A percentile compares a stretch with the other conserved stretches of the same genome.
These are phyloP conservation scores for Hyperoplus immaculatus DNA, from an alignment of 2,797 vertebrate species.

Conservation along the genomic window DNA sequence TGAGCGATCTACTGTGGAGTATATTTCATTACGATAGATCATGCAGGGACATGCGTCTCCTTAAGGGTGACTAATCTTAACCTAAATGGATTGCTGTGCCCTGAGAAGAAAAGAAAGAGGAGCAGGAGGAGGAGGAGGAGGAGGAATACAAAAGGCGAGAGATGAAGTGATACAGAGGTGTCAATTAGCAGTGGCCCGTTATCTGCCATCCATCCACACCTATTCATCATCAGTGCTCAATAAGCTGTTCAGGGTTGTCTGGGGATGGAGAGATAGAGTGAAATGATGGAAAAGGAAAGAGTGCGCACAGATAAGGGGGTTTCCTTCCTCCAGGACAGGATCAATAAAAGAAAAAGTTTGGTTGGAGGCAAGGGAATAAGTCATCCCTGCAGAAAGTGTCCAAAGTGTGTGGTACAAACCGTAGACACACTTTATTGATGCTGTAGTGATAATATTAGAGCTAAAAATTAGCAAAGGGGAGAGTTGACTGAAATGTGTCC, in stretches of 20 bases:
- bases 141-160: constrained; percentile 56
- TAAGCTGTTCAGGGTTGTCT: constrained; percentile 61
- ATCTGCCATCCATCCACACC: constrained; percentile 70
- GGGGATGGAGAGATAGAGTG: constrained; percentile 39
- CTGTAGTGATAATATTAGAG: neutral
- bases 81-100: constrained; percentile 59
- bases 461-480: neutral
- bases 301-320: constrained; percentile 42
- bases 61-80: constrained; percentile 59
- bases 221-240: constrained; percentile 77
- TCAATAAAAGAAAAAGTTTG: constrained; percentile 40
- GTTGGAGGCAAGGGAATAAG: constrained; percentile 27
- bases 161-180: constrained; percentile 70
- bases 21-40: constrained; percentile 67
- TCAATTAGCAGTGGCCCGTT: constrained; percentile 69
- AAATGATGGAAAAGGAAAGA: constrained; percentile 42
- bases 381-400: constrained; percentile 21
- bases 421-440: neutral
- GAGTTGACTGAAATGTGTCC: neutral
- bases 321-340: constrained; percentile 26
- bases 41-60: constrained; percentile 30
- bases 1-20: constrained; percentile 39
- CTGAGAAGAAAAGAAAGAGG: constrained; percentile 34
- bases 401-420: constrained; percentile 2
- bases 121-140: constrained; percentile 33